phyloP scores from a whole-genome alignment of 2,113 vertebrate genomes.

The Pyrgilauda ruficollis region DNA sequence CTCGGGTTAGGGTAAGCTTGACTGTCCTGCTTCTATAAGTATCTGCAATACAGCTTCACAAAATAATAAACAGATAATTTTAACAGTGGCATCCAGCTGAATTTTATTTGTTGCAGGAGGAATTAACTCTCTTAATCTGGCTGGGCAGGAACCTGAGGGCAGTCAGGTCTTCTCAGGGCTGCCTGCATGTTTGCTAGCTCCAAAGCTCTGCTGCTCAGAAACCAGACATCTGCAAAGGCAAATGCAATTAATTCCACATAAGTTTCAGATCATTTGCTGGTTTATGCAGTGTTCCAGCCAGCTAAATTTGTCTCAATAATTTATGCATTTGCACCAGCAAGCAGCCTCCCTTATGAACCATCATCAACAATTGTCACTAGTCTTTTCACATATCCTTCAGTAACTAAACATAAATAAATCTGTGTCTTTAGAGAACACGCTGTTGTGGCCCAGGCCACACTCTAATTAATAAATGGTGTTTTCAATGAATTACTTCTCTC shows the following conservation, averaged over 20 bases:
- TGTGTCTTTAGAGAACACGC: neutral
- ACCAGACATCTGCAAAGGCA: neutral
- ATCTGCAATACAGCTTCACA: neutral
- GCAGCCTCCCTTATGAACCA: neutral
- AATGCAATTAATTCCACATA: neutral
- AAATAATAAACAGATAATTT: neutral
- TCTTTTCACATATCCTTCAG: neutral
- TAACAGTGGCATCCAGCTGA: neutral
- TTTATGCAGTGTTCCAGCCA: conserved; percentile 19
- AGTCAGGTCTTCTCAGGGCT: neutral
- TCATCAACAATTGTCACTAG: neutral
- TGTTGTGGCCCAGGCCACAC: neutral
- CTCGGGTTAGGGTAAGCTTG: neutral
- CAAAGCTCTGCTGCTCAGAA: neutral
- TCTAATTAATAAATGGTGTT: conserved; percentile 31
- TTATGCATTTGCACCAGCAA: conserved; percentile 31
- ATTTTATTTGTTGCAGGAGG: neutral
- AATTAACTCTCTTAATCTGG: neutral
- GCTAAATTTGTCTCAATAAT: conserved; percentile 41
- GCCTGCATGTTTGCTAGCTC: neutral
- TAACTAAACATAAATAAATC: conserved; percentile 8
- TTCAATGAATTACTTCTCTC: conserved; percentile 1
- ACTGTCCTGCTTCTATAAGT: neutral
- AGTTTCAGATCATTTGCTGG: conserved; percentile 26
- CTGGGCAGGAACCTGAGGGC: neutral